These are phyloP conservation scores for Lucifuga dentata DNA, from an alignment of 2,113 vertebrate genomes.

Conservation along the genomic window DNA sequence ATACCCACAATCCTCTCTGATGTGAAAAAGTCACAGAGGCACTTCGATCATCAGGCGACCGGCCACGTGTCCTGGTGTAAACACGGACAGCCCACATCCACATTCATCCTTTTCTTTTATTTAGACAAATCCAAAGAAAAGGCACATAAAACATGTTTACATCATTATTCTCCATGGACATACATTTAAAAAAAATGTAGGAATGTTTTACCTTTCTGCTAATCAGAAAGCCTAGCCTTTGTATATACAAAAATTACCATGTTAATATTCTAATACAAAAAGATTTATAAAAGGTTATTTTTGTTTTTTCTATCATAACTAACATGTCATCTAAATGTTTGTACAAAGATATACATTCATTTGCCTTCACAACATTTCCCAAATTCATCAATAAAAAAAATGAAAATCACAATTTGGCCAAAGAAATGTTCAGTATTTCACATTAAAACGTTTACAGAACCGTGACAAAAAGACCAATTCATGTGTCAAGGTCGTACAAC, in stretches of 20 bases:
- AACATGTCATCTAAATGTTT: constrained; percentile 93
- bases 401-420: constrained; percentile 65
- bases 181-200: constrained; percentile 96
- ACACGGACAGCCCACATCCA: constrained; percentile 58
- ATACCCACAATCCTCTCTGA: constrained; percentile 34
- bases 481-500: constrained; percentile 21
- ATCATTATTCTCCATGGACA: constrained; percentile 97
- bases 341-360: constrained; percentile 94
- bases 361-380: constrained; percentile 88
- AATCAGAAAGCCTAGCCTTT: constrained; percentile 98
- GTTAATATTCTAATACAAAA: constrained; percentile 99
- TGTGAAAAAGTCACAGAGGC: constrained; percentile 56
- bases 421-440: constrained; percentile 58
- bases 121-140: constrained; percentile 99
- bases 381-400: constrained; percentile 72
- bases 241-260: constrained; percentile 99
- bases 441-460: constrained; percentile 47
- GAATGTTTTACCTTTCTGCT: constrained; percentile 99
- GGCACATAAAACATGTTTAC: constrained; percentile 98
- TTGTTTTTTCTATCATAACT: constrained; percentile 87
- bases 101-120: constrained; percentile 94
- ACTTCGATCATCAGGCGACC: constrained; percentile 41
- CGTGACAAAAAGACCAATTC: constrained; percentile 29
- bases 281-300: constrained; percentile 98
- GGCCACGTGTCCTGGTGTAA: constrained; percentile 14